Percentiles rank a stretch among this genome's conserved stretches.
phyloP scores from a whole-genome alignment of 2,888 invertebrate genomes.

The Machimus atricapillus region DNA sequence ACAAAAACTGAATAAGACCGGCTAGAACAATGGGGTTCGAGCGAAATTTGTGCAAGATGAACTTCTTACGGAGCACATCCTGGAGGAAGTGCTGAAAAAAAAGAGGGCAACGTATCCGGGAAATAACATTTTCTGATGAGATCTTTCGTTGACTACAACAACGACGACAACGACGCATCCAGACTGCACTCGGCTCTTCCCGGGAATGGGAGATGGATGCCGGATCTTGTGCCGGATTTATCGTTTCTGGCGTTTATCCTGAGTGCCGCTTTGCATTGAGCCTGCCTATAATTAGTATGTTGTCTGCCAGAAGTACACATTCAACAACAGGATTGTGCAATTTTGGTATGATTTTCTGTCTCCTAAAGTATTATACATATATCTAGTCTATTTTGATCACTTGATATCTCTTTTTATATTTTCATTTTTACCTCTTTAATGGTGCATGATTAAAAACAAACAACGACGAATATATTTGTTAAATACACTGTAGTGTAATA shows the following conservation, averaged over 20 bases:
- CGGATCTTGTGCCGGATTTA: background rate
- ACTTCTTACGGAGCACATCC: slow-evolving; percentile 13
- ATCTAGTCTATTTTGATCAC: too few relatives aligned
- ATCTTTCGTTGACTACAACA: background rate
- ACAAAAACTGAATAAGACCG: slow-evolving; percentile 4
- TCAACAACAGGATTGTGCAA: background rate
- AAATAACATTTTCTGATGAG: slow-evolving; percentile 29
- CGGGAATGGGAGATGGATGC: background rate
- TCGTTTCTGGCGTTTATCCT: background rate
- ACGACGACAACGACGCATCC: background rate
- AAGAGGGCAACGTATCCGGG: slow-evolving; percentile 1
- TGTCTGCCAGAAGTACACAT: background rate
- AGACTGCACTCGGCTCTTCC: background rate
- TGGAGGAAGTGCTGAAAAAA: background rate
- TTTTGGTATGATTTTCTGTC: background rate
- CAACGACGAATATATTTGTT: too few relatives aligned
- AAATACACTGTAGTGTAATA: too few relatives aligned
- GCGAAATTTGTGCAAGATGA: slow-evolving; percentile 31
- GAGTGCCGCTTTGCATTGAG: background rate
- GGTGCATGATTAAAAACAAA: too few relatives aligned
- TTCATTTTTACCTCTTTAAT: background rate
- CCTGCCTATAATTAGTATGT: background rate
- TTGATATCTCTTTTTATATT: too few relatives aligned
- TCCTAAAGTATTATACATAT: background rate
- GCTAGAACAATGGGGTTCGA: slow-evolving; percentile 6